A percentile compares a stretch with the other conserved stretches of the same genome.
Evolutionary conservation across 1,140 invertebrate species (phyloP).

Genomic region (Neodiprion virginianus): DNA sequence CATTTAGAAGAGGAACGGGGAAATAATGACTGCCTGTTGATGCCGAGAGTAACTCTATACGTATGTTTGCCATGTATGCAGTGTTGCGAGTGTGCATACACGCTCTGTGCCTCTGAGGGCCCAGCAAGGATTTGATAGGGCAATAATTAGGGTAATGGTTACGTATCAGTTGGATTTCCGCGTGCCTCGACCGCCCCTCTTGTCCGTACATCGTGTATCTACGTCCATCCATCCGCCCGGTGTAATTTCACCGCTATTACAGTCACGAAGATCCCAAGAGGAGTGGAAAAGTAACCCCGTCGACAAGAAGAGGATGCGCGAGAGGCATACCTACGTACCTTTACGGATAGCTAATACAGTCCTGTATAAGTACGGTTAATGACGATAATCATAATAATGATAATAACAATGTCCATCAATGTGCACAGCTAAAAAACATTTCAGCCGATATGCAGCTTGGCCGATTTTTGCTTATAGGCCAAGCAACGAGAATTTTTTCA

Average conservation of each 20-base stretch:
- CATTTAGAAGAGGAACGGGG: no score
- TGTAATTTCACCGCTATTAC: slow-evolving; percentile 26
- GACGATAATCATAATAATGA: no score
- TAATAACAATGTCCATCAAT: no score
- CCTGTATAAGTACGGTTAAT: background rate
- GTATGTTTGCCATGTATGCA: no score
- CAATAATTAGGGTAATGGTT: slow-evolving; percentile 60
- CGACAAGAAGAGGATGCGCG: background rate
- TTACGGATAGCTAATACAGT: slow-evolving; percentile 20
- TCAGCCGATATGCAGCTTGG: no score
- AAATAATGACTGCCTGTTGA: no score
- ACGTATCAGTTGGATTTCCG: slow-evolving; percentile 60
- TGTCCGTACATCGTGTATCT: slow-evolving; percentile 30
- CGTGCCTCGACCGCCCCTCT: slow-evolving; percentile 46
- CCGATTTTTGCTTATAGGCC: no score
- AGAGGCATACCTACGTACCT: slow-evolving; percentile 17
- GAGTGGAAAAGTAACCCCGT: background rate
- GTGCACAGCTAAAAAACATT: no score
- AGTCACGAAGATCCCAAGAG: slow-evolving; percentile 27
- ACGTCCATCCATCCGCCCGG: slow-evolving; percentile 16
- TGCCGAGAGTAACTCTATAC: no score
- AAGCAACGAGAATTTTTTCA: no score
- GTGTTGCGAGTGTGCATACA: no score
- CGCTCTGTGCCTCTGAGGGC: no score
- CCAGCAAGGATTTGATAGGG: slow-evolving; percentile 32